Conservation (phyloP, 2,888 invertebrate genomes). For the Tetramorium bicarinatum region DNA sequence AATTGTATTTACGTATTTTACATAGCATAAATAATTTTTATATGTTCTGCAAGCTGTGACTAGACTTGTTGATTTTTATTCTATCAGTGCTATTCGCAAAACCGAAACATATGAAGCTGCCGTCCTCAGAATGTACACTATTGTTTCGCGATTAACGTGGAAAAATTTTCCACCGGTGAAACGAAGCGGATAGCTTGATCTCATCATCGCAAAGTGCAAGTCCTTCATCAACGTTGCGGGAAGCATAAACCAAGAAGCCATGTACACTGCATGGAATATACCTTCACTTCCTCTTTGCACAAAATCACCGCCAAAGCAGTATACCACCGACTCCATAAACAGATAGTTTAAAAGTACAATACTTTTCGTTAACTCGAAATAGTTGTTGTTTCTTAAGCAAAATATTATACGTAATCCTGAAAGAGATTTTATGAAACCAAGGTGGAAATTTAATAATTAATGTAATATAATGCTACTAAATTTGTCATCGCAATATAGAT, state of each 20-base stretch:
- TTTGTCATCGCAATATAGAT: neutral
- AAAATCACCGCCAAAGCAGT: constrained; percentile 64
- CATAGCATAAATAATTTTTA: neutral
- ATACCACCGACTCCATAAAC: constrained; percentile 60
- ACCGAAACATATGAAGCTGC: constrained; percentile 39
- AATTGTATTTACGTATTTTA: constrained; percentile 8
- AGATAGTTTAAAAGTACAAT: neutral
- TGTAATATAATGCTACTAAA: neutral
- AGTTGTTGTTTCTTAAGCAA: neutral
- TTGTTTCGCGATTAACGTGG: constrained; percentile 11
- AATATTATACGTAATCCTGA: constrained; percentile 35
- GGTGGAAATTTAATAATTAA: neutral
- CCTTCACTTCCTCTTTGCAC: constrained; percentile 56
- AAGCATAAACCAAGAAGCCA: constrained; percentile 57
- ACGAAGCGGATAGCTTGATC: constrained; percentile 17
- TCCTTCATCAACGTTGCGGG: constrained; percentile 37
- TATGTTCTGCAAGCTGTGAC: neutral
- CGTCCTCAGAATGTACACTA: constrained; percentile 17
- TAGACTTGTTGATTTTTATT: neutral
- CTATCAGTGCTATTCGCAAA: constrained; percentile 22
- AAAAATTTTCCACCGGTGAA: constrained; percentile 43
- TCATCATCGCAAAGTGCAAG: constrained; percentile 33
- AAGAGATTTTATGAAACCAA: neutral
- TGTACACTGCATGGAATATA: constrained; percentile 56
- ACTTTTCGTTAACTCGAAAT: constrained; percentile 13